Evolutionary conservation across 2,797 vertebrate species (phyloP).

Genomic region (Phyllotis vaccarum): DNA sequence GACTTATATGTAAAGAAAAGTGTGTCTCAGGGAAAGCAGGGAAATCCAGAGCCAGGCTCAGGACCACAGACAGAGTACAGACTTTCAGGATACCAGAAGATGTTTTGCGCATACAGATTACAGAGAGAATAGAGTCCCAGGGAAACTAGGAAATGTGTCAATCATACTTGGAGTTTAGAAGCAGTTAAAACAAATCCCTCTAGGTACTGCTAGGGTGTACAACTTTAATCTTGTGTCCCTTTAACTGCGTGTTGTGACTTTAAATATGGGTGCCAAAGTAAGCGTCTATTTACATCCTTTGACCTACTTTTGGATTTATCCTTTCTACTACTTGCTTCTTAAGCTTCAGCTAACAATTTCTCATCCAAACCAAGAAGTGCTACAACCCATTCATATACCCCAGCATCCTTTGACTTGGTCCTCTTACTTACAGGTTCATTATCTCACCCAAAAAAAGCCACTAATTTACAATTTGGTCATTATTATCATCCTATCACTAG

Average conservation of each 20-base stretch:
- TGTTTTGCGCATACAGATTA: accelerated
- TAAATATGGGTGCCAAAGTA: background rate
- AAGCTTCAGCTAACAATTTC: background rate
- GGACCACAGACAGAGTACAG: background rate
- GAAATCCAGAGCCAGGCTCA: background rate
- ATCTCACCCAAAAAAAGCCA: constrained; percentile 22
- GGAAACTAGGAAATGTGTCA: background rate
- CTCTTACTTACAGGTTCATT: background rate
- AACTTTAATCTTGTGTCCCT: background rate
- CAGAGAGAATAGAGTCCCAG: background rate
- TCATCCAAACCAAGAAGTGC: background rate
- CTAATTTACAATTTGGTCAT: background rate
- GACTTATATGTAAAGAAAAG: background rate
- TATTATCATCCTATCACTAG: background rate
- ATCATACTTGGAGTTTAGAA: background rate
- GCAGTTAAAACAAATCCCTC: background rate
- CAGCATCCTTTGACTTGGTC: background rate
- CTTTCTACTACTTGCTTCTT: background rate
- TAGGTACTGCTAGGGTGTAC: background rate
- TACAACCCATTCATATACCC: background rate
- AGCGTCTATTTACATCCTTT: background rate
- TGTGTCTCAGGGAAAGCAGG: background rate
- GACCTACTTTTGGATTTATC: background rate
- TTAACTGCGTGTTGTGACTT: background rate
- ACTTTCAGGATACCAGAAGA: background rate